Conservation (phyloP, 2,888 invertebrate species). For the Synanthedon myopaeformis region DNA sequence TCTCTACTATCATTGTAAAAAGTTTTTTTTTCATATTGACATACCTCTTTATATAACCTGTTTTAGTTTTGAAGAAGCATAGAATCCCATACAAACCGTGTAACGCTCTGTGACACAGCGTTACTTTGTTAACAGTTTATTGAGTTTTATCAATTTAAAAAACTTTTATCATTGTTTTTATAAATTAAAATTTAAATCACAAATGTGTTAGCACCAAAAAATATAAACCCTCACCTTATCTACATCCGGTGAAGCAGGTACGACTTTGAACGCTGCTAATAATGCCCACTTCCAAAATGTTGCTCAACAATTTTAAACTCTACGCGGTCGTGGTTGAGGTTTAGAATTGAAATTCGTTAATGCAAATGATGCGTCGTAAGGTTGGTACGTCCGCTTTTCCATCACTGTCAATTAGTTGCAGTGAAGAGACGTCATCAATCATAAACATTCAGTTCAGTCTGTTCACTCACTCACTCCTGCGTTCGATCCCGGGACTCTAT, state of each 20-base stretch:
- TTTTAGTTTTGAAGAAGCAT: too few species aligned
- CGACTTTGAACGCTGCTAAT: constrained; percentile 12
- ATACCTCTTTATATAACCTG: too few species aligned
- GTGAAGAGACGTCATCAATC: constrained; percentile 63
- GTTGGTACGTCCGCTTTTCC: constrained; percentile 47
- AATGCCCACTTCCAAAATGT: constrained; percentile 1
- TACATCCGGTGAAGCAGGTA: constrained; percentile 32
- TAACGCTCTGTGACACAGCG: too few species aligned
- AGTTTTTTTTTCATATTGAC: too few species aligned
- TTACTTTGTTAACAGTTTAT: too few species aligned
- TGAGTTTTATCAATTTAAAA: too few species aligned
- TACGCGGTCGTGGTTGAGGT: constrained; percentile 11
- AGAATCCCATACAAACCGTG: too few species aligned
- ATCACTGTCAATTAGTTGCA: constrained; percentile 68
- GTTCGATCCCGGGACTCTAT: constrained; percentile 42
- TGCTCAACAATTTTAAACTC: constrained; percentile 15
- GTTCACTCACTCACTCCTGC: constrained; percentile 13
- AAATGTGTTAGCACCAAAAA: constrained; percentile 29
- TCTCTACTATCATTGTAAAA: too few species aligned
- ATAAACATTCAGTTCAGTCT: constrained; percentile 36
- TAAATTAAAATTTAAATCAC: constrained; percentile 13
- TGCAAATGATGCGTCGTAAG: constrained; percentile 20
- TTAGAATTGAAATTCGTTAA: constrained; percentile 9
- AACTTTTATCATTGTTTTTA: neutral
- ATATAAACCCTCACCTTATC: constrained; percentile 28